phyloP scores from a whole-genome alignment of 2,888 invertebrate genomes.

The Campoplex nolae region DNA sequence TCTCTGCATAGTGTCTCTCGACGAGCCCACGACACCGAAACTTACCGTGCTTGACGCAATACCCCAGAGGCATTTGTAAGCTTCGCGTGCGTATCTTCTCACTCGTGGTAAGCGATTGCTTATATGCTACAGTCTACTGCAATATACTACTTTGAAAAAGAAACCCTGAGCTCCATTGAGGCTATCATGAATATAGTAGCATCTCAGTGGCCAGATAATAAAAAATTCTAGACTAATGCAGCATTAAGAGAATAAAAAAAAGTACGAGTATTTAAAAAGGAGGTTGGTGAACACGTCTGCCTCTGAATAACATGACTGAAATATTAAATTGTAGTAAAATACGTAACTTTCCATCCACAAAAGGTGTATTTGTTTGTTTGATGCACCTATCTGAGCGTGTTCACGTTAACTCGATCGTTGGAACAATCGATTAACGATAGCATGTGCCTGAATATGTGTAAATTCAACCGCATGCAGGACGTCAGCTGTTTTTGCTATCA shows the following conservation, averaged over 20 bases:
- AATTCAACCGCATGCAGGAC: slow-evolving; percentile 10
- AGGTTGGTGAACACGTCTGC: slow-evolving; percentile 51
- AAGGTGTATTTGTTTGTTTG: slow-evolving; percentile 55
- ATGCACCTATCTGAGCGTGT: no score
- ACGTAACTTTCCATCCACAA: slow-evolving; percentile 79
- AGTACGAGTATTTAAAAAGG: background rate
- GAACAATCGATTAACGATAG: background rate
- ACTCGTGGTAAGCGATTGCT: background rate
- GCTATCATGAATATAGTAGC: slow-evolving; percentile 45
- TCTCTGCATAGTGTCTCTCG: slow-evolving; percentile 29
- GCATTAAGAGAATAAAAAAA: slow-evolving; percentile 29
- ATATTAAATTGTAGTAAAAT: slow-evolving; percentile 80
- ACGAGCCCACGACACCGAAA: slow-evolving; percentile 59
- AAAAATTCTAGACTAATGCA: background rate
- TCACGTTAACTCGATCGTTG: slow-evolving; percentile 40
- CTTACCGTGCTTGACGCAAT: slow-evolving; percentile 56
- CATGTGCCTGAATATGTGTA: background rate
- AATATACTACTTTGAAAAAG: slow-evolving; percentile 39
- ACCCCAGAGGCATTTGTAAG: slow-evolving; percentile 63
- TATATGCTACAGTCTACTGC: slow-evolving; percentile 24
- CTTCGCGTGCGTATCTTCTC: slow-evolving; percentile 47
- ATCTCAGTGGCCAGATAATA: slow-evolving; percentile 8
- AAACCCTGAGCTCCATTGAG: slow-evolving; percentile 40
- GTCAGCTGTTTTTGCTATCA: slow-evolving; percentile 12
- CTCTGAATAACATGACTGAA: slow-evolving; percentile 73